These are phyloP conservation scores for Rotaria macrura DNA, from an alignment of 2,888 invertebrate species.

Conservation along the genomic window DNA sequence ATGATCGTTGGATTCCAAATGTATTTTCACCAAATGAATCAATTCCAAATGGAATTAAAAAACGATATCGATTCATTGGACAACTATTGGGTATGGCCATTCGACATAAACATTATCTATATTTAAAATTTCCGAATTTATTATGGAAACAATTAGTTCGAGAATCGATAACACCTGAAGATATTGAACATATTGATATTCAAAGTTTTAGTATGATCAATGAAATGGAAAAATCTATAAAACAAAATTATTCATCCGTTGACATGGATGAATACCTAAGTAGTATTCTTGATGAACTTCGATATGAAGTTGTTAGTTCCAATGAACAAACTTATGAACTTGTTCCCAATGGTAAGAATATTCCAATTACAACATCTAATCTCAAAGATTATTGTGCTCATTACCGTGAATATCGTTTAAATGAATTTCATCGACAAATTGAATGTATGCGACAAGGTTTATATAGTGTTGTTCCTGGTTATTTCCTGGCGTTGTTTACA, in stretches of 20 bases:
- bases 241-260: background rate
- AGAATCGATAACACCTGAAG: background rate
- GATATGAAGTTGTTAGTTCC: background rate
- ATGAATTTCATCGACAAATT: background rate
- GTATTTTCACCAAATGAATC: background rate
- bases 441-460: conserved; percentile 4
- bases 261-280: background rate
- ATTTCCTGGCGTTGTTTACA: background rate
- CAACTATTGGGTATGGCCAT: background rate
- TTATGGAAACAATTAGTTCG: conserved; percentile 1
- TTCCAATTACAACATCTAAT: background rate
- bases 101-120: background rate
- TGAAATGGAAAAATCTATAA: background rate
- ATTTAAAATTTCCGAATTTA: background rate
- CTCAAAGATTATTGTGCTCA: background rate
- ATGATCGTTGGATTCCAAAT: background rate
- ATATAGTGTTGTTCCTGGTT: background rate
- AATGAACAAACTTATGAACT: background rate
- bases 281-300: background rate
- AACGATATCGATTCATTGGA: background rate
- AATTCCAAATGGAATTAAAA: background rate
- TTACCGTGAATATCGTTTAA: background rate
- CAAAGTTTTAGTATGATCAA: background rate
- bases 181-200: background rate
- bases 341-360: background rate